Conservation (phyloP, 2,888 invertebrate species). For the Chouioia cunea region DNA sequence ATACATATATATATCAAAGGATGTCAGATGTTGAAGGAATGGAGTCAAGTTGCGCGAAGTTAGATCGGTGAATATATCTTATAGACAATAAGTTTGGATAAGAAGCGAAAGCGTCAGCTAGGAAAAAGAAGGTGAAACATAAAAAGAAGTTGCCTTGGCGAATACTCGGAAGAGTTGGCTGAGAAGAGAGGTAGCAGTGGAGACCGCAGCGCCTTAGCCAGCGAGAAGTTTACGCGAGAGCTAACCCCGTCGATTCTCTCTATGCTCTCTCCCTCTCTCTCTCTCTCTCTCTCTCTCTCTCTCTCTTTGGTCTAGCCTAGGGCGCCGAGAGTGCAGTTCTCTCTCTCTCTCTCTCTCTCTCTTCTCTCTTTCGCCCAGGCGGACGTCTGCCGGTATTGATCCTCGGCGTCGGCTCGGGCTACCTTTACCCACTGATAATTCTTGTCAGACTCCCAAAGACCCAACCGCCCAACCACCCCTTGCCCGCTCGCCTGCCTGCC, state of each 20-base stretch:
- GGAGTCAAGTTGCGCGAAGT: no score
- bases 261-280: background rate
- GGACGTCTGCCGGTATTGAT: conserved; percentile 69
- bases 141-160: no score
- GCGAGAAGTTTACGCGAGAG: conserved; percentile 1
- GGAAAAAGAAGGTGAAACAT: no score
- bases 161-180: no score
- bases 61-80: no score
- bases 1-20: no score
- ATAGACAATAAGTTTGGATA: no score
- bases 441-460: conserved; percentile 68
- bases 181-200: no score
- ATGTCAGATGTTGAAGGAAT: no score
- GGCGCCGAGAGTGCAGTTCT: conserved; percentile 63
- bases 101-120: no score
- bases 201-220: conserved; percentile 53
- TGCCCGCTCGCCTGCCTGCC: background rate
- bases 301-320: conserved; percentile 64
- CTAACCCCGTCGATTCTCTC: conserved; percentile 6
- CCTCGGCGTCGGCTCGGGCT: conserved; percentile 56
- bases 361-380: conserved; percentile 60
- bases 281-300: conserved; percentile 51
- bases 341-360: conserved; percentile 50
- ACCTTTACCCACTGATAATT: conserved; percentile 69
- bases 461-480: conserved; percentile 49